phyloP scores from a whole-genome alignment of 2,113 vertebrate species.

The Mungos mungo region DNA sequence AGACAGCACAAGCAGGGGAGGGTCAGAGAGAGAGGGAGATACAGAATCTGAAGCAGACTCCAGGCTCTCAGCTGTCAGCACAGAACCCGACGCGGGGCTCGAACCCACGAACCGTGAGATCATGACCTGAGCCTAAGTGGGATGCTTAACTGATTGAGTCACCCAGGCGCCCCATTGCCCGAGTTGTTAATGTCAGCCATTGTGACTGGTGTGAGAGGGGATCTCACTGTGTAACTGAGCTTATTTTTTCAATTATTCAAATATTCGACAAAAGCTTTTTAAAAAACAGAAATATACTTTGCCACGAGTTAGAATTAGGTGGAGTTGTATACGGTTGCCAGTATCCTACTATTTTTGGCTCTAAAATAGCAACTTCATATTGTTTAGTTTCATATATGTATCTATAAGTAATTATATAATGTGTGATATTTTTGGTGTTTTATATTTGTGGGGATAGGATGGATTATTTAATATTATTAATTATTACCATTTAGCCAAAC shows the following conservation, averaged over 20 bases:
- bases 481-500: neutral
- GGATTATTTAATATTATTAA: neutral
- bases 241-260: slow-evolving; percentile 20
- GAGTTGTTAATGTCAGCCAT: too few species aligned
- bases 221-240: neutral
- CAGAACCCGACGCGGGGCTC: too few species aligned
- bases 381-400: neutral
- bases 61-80: too few species aligned
- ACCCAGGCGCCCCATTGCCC: too few species aligned
- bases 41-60: too few species aligned
- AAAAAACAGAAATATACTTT: slow-evolving; percentile 39
- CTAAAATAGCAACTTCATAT: neutral
- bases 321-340: neutral
- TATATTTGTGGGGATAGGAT: neutral
- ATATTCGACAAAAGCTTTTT: neutral
- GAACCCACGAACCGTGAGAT: too few species aligned
- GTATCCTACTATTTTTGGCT: neutral
- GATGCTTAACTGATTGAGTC: too few species aligned
- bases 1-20: too few species aligned
- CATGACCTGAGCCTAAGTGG: too few species aligned
- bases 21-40: too few species aligned
- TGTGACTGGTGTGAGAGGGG: too few species aligned
- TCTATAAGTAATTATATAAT: neutral
- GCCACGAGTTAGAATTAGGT: neutral
- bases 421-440: neutral